phyloP scores from a whole-genome alignment of 64 coral and sea anemone genomes.

The Montipora sp. region DNA sequence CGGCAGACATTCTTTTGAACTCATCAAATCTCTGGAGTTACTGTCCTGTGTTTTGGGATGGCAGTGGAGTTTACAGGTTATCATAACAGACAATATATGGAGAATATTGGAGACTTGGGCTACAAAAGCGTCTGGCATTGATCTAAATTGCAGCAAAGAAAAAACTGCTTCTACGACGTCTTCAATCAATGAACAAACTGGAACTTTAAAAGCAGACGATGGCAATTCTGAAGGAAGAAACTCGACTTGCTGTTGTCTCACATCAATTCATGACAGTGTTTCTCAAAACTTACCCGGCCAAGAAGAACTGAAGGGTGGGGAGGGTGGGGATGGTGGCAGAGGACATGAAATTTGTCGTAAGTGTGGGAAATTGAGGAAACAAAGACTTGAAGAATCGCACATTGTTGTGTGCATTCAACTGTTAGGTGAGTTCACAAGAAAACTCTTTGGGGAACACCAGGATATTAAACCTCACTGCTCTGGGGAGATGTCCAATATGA shows the following conservation, averaged over 20 bases:
- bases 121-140: not conserved
- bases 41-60: conserved; percentile 78
- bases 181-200: not conserved
- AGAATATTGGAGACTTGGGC: conserved; percentile 71
- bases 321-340: not conserved
- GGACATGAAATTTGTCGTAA: not conserved
- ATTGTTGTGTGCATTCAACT: conserved; percentile 34
- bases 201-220: not conserved
- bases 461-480: too few species aligned
- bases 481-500: too few species aligned
- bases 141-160: not conserved
- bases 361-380: not conserved
- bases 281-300: not conserved
- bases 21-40: conserved; percentile 82
- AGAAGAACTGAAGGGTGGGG: not conserved
- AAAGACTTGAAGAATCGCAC: not conserved
- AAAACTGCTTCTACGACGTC: not conserved
- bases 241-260: not conserved
- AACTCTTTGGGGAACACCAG: too few species aligned
- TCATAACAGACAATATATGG: conserved; percentile 76
- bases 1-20: conserved; percentile 69
- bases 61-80: conserved; percentile 78
- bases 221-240: not conserved
- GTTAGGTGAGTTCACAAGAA: conserved; percentile 9
- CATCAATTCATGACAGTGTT: not conserved